These are phyloP conservation scores for Magallana ariakensis DNA, from an alignment of 1,140 invertebrate genomes.

Conservation along the genomic window DNA sequence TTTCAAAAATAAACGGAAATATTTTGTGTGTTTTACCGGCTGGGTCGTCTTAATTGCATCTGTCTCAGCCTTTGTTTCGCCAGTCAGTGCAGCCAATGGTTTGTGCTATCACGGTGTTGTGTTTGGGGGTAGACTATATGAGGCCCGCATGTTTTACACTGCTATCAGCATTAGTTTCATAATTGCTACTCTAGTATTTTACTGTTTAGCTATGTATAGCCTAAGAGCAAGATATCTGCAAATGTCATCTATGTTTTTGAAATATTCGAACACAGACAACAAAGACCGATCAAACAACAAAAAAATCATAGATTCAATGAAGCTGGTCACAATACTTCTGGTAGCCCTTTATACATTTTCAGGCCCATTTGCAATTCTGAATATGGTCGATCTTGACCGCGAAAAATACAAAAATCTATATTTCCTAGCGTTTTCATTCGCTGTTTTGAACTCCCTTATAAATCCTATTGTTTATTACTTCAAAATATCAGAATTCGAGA, in stretches of 20 bases:
- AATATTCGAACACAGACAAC: neutral
- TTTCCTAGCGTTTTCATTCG: neutral
- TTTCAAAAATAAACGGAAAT: neutral
- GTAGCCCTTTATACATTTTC: neutral
- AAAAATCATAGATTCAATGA: neutral
- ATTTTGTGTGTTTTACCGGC: neutral
- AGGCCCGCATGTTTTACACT: neutral
- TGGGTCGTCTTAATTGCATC: neutral
- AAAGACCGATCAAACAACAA: neutral
- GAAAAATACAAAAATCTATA: neutral
- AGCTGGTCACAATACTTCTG: neutral
- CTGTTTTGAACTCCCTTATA: neutral
- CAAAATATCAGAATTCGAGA: neutral
- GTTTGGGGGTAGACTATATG: neutral
- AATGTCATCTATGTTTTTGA: neutral
- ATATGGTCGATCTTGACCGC: neutral
- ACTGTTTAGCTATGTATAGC: neutral
- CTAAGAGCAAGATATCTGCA: neutral
- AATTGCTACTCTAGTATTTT: neutral
- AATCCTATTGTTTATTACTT: neutral
- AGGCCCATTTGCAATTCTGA: neutral
- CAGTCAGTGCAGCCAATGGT: neutral
- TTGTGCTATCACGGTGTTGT: neutral
- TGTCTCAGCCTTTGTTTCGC: neutral
- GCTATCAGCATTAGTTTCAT: neutral